A percentile compares a stretch with the other conserved stretches of the same genome.
Evolutionary conservation across 1,140 invertebrate genomes (phyloP).

Genomic region (Vanessa tameamea): DNA sequence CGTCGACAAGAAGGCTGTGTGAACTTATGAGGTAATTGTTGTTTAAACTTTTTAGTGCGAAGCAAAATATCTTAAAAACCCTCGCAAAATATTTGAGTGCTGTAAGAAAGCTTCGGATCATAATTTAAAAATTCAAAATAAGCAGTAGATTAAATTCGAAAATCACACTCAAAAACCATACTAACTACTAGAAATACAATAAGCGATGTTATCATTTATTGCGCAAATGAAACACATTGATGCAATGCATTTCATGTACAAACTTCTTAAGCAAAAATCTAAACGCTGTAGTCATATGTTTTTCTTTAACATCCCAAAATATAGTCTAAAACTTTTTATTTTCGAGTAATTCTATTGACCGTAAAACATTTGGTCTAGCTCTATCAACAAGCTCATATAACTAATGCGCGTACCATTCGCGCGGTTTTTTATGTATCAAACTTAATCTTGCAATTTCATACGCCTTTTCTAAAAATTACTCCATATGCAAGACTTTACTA

Average conservation of each 20-base stretch:
- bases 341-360: constrained; percentile 7
- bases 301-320: not conserved
- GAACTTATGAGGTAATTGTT: constrained; percentile 4
- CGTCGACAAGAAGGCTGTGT: not conserved
- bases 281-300: constrained; percentile 26
- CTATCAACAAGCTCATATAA: constrained; percentile 10
- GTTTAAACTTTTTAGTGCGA: constrained; percentile 44
- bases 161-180: constrained; percentile 71
- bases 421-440: constrained; percentile 4
- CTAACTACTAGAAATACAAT: constrained; percentile 70
- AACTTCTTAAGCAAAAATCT: constrained; percentile 56
- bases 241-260: constrained; percentile 59
- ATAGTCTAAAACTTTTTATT: not conserved
- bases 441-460: constrained; percentile 8
- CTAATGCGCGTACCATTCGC: constrained; percentile 7
- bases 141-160: constrained; percentile 70
- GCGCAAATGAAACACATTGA: constrained; percentile 60
- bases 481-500: constrained; percentile 6
- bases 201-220: constrained; percentile 71
- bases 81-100: constrained; percentile 51
- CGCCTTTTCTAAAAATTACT: not conserved
- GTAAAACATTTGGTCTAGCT: constrained; percentile 4
- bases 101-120: constrained; percentile 59
- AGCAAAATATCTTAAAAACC: constrained; percentile 49
- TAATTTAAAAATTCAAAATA: constrained; percentile 59